These are phyloP conservation scores for Rallus limicola DNA, from an alignment of 2,113 vertebrate species.

Conservation along the genomic window DNA sequence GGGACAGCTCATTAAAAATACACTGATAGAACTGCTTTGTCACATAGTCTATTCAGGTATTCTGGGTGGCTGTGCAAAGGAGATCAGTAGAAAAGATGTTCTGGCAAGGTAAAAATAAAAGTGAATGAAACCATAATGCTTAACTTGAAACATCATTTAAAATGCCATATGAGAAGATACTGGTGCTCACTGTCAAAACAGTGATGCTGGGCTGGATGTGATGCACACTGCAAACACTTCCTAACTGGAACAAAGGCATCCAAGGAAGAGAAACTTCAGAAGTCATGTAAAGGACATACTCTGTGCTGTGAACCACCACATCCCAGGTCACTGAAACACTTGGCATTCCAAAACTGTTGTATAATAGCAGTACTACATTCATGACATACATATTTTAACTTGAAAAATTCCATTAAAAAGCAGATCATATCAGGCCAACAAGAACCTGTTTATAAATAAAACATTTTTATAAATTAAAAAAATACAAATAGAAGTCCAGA, in stretches of 20 bases:
- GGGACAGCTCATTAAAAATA: neutral
- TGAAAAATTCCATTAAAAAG: neutral
- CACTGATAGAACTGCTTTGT: neutral
- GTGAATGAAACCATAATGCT: neutral
- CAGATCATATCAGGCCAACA: neutral
- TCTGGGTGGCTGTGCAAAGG: neutral
- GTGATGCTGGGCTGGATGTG: neutral
- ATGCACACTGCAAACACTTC: constrained; percentile 3
- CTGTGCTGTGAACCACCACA: neutral
- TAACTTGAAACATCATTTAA: neutral
- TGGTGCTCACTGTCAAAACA: constrained; percentile 5
- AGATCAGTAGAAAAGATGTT: neutral
- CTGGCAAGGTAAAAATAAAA: neutral
- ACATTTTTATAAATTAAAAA: constrained; percentile 5
- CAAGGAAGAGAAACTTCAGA: neutral
- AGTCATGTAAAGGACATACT: neutral
- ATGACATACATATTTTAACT: neutral
- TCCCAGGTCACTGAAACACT: neutral
- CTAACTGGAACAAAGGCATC: neutral
- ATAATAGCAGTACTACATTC: neutral
- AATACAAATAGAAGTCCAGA: constrained; percentile 1
- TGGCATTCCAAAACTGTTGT: neutral
- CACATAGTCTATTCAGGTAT: neutral
- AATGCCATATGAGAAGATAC: neutral
- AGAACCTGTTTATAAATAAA: constrained; percentile 29